Evolutionary conservation across 1,140 invertebrate genomes (phyloP).

Genomic region (Drosophila asahinai): DNA sequence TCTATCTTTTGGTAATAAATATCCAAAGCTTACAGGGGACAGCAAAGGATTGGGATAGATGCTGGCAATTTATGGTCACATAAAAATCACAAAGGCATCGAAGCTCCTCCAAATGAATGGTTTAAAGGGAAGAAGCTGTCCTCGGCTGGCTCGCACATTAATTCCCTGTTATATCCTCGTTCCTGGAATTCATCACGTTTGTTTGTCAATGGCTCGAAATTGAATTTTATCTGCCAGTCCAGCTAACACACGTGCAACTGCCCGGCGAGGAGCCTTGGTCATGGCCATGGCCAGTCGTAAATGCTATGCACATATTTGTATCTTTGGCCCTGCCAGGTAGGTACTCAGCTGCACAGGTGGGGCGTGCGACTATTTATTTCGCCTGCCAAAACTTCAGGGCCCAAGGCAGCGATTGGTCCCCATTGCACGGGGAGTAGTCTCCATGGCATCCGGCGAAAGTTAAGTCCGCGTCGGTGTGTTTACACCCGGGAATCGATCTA

Average conservation of each 20-base stretch:
- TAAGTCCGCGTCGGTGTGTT: slow-evolving; percentile 24
- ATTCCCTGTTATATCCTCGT: slow-evolving; percentile 41
- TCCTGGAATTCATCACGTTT: slow-evolving; percentile 69
- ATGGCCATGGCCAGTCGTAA: slow-evolving; percentile 28
- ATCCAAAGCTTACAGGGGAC: neutral
- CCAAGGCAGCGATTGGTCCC: slow-evolving; percentile 9
- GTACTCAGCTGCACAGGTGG: slow-evolving; percentile 12
- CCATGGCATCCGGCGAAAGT: slow-evolving; percentile 39
- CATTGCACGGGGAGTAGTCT: slow-evolving; percentile 5
- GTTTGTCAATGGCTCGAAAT: slow-evolving; percentile 72
- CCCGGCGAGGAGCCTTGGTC: slow-evolving; percentile 9
- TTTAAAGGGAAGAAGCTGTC: slow-evolving; percentile 34
- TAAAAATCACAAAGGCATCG: slow-evolving; percentile 70
- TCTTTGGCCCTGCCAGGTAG: neutral
- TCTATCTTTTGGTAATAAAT: slow-evolving; percentile 21
- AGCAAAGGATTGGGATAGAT: slow-evolving; percentile 43
- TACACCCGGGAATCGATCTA: slow-evolving; percentile 31
- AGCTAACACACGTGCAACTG: slow-evolving; percentile 24
- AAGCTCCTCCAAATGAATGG: slow-evolving; percentile 37
- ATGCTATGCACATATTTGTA: slow-evolving; percentile 44
- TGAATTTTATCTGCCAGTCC: slow-evolving; percentile 60
- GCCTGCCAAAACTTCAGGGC: slow-evolving; percentile 17
- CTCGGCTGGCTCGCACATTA: slow-evolving; percentile 36
- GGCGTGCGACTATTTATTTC: slow-evolving; percentile 31
- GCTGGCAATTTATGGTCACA: slow-evolving; percentile 69